Conservation (phyloP, 2,113 vertebrate genomes). For the Ceyx cyanopectus region DNA sequence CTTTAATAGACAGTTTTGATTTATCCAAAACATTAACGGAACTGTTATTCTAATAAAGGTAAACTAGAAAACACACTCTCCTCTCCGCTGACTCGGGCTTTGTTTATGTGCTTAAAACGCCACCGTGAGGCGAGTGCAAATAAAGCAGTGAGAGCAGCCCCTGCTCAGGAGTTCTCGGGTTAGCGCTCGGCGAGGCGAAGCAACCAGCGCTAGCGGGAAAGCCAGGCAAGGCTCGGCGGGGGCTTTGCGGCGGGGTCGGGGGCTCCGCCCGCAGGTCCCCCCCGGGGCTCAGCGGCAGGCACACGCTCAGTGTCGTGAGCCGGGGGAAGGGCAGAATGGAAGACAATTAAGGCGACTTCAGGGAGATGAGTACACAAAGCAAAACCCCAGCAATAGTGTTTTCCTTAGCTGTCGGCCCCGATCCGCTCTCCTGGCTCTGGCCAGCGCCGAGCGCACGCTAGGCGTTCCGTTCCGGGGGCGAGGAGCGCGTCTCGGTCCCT, state of each 20-base stretch:
- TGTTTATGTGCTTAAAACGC: slow-evolving; percentile 79
- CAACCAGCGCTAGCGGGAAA: neutral
- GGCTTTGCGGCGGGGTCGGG: neutral
- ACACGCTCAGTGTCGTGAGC: fast-evolving
- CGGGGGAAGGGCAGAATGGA: neutral
- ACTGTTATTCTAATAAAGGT: slow-evolving; percentile 43
- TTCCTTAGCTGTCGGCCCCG: neutral
- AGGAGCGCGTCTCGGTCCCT: neutral
- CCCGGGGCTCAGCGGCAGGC: neutral
- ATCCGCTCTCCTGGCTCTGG: neutral
- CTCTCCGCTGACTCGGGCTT: neutral
- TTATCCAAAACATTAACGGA: slow-evolving; percentile 44
- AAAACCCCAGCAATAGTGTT: fast-evolving
- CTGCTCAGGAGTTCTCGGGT: slow-evolving; percentile 35
- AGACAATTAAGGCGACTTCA: neutral
- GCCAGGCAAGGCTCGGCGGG: neutral
- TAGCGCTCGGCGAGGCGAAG: slow-evolving; percentile 18
- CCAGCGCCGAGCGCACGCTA: neutral
- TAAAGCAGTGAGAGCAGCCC: slow-evolving; percentile 22
- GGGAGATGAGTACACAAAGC: neutral
- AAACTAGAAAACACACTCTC: slow-evolving; percentile 17
- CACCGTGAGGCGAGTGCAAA: slow-evolving; percentile 76
- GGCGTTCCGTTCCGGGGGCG: no score
- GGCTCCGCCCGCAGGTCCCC: neutral
- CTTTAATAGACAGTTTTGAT: slow-evolving; percentile 42